A percentile compares a stretch with the other conserved stretches of the same genome.
These are phyloP conservation scores for Drosophila subpulchrella DNA, from an alignment of 1,140 invertebrate species.

Conservation along the genomic window DNA sequence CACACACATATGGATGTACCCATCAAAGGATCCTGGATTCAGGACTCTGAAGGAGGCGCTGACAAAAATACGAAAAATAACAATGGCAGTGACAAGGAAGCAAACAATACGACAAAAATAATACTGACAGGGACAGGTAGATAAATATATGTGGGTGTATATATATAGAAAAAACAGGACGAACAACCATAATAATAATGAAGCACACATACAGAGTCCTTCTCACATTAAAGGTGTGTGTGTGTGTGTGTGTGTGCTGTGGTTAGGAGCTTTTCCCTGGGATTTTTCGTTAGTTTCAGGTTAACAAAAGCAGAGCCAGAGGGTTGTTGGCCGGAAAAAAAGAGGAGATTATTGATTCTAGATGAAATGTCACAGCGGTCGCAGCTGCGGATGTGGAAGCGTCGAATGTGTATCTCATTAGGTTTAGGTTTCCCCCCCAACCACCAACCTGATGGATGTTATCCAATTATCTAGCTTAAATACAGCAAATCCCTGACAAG, in stretches of 20 bases:
- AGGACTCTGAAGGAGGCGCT: conserved; percentile 22
- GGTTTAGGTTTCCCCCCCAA: not conserved
- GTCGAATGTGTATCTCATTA: conserved; percentile 25
- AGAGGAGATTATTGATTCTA: conserved; percentile 23
- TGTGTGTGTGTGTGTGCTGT: conserved; percentile 50
- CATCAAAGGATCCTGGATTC: conserved; percentile 55
- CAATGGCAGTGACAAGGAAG: conserved; percentile 71
- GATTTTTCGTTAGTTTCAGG: conserved; percentile 74
- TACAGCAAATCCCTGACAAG: conserved; percentile 8
- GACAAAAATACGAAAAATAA: conserved; percentile 56
- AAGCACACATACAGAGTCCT: conserved; percentile 45
- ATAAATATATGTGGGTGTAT: not conserved
- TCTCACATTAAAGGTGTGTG: conserved; percentile 60
- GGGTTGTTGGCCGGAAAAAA: conserved; percentile 19
- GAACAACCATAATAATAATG: conserved; percentile 72
- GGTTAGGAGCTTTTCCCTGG: conserved; percentile 25
- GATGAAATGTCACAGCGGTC: conserved; percentile 43
- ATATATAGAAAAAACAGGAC: conserved; percentile 25
- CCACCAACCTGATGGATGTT: conserved; percentile 30
- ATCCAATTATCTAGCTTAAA: conserved; percentile 42
- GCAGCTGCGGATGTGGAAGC: conserved; percentile 20
- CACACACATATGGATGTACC: conserved; percentile 17
- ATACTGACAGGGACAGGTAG: conserved; percentile 50
- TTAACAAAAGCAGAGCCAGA: conserved; percentile 67
- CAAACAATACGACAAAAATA: conserved; percentile 76